Base-by-base conservation (phyloP, 2,113 vertebrate genomes). In the Pavo muticus region DNA sequence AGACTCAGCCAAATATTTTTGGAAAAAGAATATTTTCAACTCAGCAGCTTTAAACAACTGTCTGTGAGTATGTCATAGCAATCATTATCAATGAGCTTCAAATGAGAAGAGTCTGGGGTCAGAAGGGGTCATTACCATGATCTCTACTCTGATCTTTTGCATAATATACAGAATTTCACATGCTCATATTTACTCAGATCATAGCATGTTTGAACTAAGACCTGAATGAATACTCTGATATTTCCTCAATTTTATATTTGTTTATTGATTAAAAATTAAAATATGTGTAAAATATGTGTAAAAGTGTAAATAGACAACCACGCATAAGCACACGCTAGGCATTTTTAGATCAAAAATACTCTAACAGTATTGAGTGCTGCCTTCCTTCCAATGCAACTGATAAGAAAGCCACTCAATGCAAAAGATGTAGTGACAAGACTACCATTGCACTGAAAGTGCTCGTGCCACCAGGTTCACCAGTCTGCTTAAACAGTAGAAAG, bases 41-140 rank as follows among this genome's bases (percentile, higher is more conserved):
- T 87, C 76, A 74, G 54, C 30, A 93, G 45, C 73, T 91, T 95
- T 83, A 88, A 72, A 47, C 45, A 84, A 87, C 50, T 90, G 40
- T 47, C 69, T 87, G n/a, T 78, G 78, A 83, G 61, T 91, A 88
- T 83, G 88, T 63, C 87, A 96, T 59, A 73, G 37, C 70, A 82
- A 88, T 94, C 96, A 91, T 67, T 76, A 88, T 79, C 65, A 64
- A 77, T 39, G 14, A 90, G 52, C 52, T 96, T 93, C 89, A 96
- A 95, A 88, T 80, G 92, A 87, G 92, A 94, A 93, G 76, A 91
- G 60, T 84, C 35, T 75, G 52, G 27, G 42, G 11, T 90, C 79
- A 84, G 79, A 61, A 61, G 17, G 9, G 37, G 19, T 13, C 29
- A 32, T 61, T 72, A 32, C 27, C 14, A 35, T 10, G 29, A 57